Evolutionary conservation across 2,797 vertebrate genomes (phyloP), one percentile per base, ranked within the genome.

Genomic region (Meriones psammophilus): DNA sequence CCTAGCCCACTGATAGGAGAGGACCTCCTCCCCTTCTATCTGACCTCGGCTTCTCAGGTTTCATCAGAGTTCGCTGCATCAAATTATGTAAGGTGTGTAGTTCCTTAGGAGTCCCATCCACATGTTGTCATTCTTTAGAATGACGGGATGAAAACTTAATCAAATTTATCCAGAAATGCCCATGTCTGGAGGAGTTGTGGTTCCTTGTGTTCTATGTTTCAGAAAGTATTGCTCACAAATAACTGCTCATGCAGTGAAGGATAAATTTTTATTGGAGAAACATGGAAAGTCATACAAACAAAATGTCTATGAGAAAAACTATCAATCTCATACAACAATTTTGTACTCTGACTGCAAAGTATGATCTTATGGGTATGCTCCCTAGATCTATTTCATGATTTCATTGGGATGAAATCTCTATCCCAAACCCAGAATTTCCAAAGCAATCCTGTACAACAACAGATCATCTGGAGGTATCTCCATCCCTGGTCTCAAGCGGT

Each of bases 161-260:
- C 83, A 58, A 68, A 89, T 78, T 91, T 93, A 95, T 39, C n/a
- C 22, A 39, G 28, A 81, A 17, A 3, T 68, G 73, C 91, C 39
- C 28, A 50, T 74, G 12, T n/a, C 30, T 9, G 30, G 1, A 28
- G 28, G 6, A 30, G 15, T 74, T 33, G 33, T 78, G 28, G 13
- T 93, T 87, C 10, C 4, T 39, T 87, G 15, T 77, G 2, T 76
- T 28, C 13, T 13, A 50, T 58, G n/a, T 60, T 42, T 96, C 50
- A 87, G 68, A 77, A 76, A 60, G 60, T 60, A 66, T 50, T 84
- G 22, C 10, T 81, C 4, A 88, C 77, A 20, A 60, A 64, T 58
- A 62, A 58, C 20, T 89, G 39, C 3, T 8, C 78, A 30, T 83
- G 3, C 0, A 30, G 42, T 56, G 60, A 58, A 88, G 12, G 3